Evolutionary conservation across 2,113 vertebrate genomes (phyloP).

Genomic region (Callorhinus ursinus): DNA sequence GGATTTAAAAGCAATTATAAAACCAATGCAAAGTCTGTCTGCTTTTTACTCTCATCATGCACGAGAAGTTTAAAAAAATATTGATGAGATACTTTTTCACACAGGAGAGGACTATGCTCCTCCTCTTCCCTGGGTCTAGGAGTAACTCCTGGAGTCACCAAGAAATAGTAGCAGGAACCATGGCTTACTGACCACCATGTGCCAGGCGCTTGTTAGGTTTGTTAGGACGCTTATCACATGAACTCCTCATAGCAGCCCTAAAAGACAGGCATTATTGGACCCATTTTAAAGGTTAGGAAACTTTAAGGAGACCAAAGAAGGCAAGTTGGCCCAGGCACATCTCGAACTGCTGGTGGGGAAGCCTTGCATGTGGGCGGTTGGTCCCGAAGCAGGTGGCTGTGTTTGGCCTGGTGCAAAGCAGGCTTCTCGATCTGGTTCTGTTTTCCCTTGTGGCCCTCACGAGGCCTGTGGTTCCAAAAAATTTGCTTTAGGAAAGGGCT

Average conservation of each 20-base stretch:
- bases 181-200: not conserved
- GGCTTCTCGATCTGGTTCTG: not conserved
- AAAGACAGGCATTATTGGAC: not conserved
- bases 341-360: not conserved
- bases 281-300: not conserved
- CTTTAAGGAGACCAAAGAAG: not conserved
- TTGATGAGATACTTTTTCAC: not conserved
- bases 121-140: not conserved
- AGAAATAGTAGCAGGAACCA: not conserved
- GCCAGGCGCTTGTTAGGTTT: not conserved
- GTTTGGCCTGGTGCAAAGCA: not conserved
- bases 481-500: not conserved
- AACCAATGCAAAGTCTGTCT: slow-evolving; percentile 1
- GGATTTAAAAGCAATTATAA: not conserved
- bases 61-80: not conserved
- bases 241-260: not conserved
- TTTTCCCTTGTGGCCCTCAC: not conserved
- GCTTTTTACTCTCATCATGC: not conserved
- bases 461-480: not conserved
- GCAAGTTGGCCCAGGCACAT: not conserved
- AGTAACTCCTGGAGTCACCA: not conserved
- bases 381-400: not conserved
- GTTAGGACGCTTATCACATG: not conserved
- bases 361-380: fast-evolving
- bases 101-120: not conserved